Percentiles rank a stretch among this genome's conserved stretches.
phyloP scores from a whole-genome alignment of 2,113 vertebrate species.

The Riparia riparia region DNA sequence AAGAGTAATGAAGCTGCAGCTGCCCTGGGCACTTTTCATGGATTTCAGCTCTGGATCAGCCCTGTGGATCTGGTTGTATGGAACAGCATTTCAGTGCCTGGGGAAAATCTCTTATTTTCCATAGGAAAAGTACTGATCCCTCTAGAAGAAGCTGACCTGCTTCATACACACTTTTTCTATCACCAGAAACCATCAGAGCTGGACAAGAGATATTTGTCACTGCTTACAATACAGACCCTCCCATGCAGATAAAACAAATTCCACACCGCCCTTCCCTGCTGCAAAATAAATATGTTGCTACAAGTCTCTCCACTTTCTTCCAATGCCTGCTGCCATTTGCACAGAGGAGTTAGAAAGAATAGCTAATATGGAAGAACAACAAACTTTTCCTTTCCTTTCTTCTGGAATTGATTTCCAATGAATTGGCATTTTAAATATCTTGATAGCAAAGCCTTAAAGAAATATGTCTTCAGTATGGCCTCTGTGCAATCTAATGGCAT shows the following conservation, averaged over 20 bases:
- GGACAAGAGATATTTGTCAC: background rate
- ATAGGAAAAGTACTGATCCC: background rate
- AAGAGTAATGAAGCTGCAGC: background rate
- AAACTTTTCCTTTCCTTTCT: background rate
- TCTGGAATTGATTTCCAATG: background rate
- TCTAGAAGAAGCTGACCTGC: background rate
- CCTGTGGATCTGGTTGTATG: background rate
- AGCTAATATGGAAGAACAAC: background rate
- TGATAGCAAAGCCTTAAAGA: background rate
- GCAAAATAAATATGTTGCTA: background rate
- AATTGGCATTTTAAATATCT: background rate
- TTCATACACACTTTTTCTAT: background rate
- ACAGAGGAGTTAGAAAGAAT: background rate
- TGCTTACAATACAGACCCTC: background rate
- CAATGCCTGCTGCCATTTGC: background rate
- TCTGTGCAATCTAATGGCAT: background rate
- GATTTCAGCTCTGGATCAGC: background rate
- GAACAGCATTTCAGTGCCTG: background rate
- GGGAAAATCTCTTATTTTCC: background rate
- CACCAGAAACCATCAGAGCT: background rate
- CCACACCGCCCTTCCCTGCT: background rate
- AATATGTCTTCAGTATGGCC: background rate
- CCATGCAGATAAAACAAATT: background rate
- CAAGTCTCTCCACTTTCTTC: accelerated
- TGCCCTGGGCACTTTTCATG: background rate